Evolutionary conservation across 2,888 invertebrate species (phyloP).

Genomic region (Coleophora deauratella): DNA sequence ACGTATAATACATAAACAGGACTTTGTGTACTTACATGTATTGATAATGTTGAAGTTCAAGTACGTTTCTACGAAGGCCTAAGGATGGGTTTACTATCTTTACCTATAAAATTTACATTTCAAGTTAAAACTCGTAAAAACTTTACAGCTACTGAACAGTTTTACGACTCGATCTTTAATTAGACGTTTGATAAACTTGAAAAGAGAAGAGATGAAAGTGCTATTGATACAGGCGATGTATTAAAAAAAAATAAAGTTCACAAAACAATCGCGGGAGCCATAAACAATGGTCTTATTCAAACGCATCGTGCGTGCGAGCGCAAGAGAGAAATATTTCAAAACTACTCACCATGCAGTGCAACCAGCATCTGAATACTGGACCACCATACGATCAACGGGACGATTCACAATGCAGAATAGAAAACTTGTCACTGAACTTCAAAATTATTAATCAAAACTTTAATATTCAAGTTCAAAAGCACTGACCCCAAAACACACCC

Average conservation of each 20-base stretch:
- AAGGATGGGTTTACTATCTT: slow-evolving; percentile 25
- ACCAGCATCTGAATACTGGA: slow-evolving; percentile 52
- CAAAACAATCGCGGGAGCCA: slow-evolving; percentile 8
- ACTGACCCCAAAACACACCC: slow-evolving; percentile 48
- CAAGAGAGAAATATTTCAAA: slow-evolving; percentile 37
- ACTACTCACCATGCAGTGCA: slow-evolving; percentile 56
- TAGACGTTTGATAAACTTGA: slow-evolving; percentile 49
- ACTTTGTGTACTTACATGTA: slow-evolving; percentile 3
- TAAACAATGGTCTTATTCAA: slow-evolving; percentile 63
- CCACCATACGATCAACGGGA: slow-evolving; percentile 28
- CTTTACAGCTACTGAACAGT: slow-evolving; percentile 41
- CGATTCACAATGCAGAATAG: slow-evolving; percentile 22
- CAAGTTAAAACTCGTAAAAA: slow-evolving; percentile 49
- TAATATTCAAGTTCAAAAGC: slow-evolving; percentile 30
- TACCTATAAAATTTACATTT: slow-evolving; percentile 48
- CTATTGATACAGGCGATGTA: slow-evolving; percentile 31
- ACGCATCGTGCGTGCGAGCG: slow-evolving; percentile 25
- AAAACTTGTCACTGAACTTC: slow-evolving; percentile 9
- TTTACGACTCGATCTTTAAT: slow-evolving; percentile 50
- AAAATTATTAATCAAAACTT: slow-evolving; percentile 16
- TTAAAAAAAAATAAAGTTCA: slow-evolving; percentile 41
- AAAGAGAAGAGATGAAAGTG: slow-evolving; percentile 53
- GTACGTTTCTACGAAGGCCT: slow-evolving; percentile 21
- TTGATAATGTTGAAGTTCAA: slow-evolving; percentile 29
- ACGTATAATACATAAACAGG: slow-evolving; percentile 24